Base-by-base conservation (phyloP, 2,888 invertebrate species). In the Xestia sexstrigata region DNA sequence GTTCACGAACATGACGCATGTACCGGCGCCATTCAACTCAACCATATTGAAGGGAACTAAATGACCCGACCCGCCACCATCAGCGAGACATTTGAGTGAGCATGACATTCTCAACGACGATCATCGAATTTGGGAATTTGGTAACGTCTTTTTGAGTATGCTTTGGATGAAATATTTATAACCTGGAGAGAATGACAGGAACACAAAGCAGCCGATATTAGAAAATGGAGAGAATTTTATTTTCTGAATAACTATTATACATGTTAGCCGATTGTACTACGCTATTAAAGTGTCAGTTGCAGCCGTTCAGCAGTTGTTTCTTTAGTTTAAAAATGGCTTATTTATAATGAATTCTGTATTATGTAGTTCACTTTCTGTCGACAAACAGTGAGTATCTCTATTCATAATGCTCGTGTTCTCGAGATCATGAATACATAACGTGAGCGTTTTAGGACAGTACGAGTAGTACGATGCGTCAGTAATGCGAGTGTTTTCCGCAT, bases 361-460 rank as follows among this genome's bases (percentile, higher is more conserved):
- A 70, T 70, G 26, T 23, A 67, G 62, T 45, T 76, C 65, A 47
- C 58, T 74, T 62, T 47, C 68, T 65, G 52, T 62, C 35, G 49
- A 30, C 39, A 78, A 66, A 66, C 69, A 67, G 45, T 15, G 69
- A 69, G 42, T 42, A 45, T 63, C 39, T 71, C 45, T 72, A 74
- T 82, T 85, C 63, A 73, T 65, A 78, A 68, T 74, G 72, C 70
- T 73, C 66, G 45, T 74, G 74, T 72, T 77, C 63, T 82, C 26
- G 63, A 73, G 71, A 52, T 78, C 65, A 75, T 88, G 80, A 78
- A 86, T 87, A 70, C 47, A 47, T 78, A 79, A 78, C 69, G 58
- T 45, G 65, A 67, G 30, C 49, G 39, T 72, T 66, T 30, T 67
- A 69, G 62, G 23, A 35, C 17, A 26, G 62, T 23, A 30, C 45